These are phyloP conservation scores for Peucedramus taeniatus DNA, from an alignment of 2,113 vertebrate species.

Conservation along the genomic window DNA sequence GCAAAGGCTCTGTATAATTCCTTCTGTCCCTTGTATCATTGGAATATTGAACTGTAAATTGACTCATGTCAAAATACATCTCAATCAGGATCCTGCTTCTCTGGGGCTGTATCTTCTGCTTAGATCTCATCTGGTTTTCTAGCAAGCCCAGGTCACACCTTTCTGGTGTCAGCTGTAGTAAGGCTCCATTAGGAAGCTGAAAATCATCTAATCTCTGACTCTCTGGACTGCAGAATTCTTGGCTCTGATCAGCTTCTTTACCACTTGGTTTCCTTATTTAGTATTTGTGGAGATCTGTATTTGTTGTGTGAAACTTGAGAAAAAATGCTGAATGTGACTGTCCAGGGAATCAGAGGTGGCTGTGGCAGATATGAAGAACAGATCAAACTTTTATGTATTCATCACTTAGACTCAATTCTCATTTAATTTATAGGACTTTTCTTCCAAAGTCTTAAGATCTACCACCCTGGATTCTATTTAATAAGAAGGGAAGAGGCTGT, in stretches of 20 bases:
- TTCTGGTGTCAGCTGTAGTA: background rate
- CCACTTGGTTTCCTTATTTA: background rate
- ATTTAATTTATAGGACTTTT: background rate
- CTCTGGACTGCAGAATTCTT: background rate
- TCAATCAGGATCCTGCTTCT: background rate
- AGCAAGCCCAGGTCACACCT: background rate
- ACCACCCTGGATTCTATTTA: background rate
- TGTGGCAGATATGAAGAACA: background rate
- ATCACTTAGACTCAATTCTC: background rate
- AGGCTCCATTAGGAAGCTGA: background rate
- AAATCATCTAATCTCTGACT: background rate
- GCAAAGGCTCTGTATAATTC: background rate
- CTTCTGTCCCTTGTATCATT: background rate
- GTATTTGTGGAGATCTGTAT: background rate
- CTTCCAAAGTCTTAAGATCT: background rate
- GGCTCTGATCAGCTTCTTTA: background rate
- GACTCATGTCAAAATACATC: rapidly evolving
- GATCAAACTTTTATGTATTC: background rate
- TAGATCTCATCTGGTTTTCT: background rate
- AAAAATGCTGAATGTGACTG: background rate
- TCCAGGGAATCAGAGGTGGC: background rate
- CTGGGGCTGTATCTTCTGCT: background rate
- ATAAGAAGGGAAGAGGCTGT: background rate
- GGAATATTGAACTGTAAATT: background rate
- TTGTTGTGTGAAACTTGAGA: background rate